Conservation (phyloP, 1,140 invertebrate species). For the Anastatus disparis region DNA sequence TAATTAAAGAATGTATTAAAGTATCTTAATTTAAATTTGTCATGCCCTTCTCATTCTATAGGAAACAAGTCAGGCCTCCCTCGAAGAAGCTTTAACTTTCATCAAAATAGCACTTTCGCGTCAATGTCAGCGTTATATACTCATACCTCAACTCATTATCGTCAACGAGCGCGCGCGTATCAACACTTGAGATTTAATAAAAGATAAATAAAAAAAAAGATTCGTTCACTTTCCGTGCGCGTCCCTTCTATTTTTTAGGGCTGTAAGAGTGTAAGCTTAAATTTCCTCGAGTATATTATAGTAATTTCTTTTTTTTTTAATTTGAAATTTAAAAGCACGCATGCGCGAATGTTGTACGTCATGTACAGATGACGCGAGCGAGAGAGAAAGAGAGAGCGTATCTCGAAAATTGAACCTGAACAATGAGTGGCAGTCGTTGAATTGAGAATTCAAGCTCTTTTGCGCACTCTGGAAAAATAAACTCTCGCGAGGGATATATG, state of each 20-base stretch:
- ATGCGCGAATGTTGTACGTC: constrained; percentile 17
- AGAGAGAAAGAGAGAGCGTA: neutral
- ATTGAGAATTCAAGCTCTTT: too few species aligned
- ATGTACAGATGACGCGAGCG: constrained; percentile 41
- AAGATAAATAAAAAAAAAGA: neutral
- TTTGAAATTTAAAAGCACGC: neutral
- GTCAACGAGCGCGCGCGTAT: too few species aligned
- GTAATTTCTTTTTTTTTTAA: too few species aligned
- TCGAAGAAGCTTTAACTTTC: too few species aligned
- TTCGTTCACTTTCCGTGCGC: neutral
- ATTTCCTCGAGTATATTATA: neutral
- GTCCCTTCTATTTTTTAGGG: neutral
- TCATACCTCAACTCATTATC: too few species aligned
- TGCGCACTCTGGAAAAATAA: too few species aligned
- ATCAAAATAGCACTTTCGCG: neutral
- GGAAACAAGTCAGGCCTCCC: neutral
- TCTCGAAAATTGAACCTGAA: too few species aligned
- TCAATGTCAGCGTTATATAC: neutral
- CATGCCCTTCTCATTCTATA: neutral
- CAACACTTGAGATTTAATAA: neutral
- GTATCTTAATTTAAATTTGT: constrained; percentile 17
- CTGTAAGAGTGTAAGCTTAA: neutral
- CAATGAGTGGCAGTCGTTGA: too few species aligned
- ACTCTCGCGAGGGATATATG: too few species aligned
- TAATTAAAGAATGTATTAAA: too few species aligned